Evolutionary conservation across 2,113 vertebrate genomes (phyloP).

Genomic region (Phyllopteryx taeniolatus): DNA sequence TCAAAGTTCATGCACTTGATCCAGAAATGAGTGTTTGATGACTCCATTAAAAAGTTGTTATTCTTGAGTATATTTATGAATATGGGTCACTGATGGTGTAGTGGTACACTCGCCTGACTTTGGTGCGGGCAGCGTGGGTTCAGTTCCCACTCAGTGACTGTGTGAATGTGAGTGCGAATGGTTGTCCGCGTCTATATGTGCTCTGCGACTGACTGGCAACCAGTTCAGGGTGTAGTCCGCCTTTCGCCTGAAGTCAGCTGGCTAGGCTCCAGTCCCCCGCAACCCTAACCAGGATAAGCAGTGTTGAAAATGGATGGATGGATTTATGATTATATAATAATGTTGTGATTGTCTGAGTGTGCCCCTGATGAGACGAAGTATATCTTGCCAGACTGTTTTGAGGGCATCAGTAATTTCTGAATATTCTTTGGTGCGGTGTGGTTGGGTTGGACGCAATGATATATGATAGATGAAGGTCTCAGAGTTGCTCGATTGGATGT

Average conservation of each 20-base stretch:
- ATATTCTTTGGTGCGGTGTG: background rate
- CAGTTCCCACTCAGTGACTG: no score
- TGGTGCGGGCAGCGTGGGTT: no score
- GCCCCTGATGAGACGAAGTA: background rate
- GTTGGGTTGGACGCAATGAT: background rate
- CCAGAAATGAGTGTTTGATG: background rate
- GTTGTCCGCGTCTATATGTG: no score
- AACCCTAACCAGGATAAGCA: no score
- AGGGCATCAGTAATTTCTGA: background rate
- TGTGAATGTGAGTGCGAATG: no score
- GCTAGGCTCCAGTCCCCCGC: no score
- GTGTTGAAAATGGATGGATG: no score
- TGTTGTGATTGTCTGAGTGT: background rate
- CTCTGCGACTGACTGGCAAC: no score
- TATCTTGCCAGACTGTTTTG: background rate
- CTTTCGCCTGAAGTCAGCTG: no score
- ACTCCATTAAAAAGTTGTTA: background rate
- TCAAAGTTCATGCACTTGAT: background rate
- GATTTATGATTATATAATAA: background rate
- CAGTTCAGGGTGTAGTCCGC: no score
- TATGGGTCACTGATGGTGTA: no score
- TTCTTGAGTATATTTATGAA: background rate
- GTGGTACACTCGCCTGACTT: no score
- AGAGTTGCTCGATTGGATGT: background rate
- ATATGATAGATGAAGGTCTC: background rate